phyloP scores from a whole-genome alignment of 2,888 invertebrate species.

The Xanthia icteritia region DNA sequence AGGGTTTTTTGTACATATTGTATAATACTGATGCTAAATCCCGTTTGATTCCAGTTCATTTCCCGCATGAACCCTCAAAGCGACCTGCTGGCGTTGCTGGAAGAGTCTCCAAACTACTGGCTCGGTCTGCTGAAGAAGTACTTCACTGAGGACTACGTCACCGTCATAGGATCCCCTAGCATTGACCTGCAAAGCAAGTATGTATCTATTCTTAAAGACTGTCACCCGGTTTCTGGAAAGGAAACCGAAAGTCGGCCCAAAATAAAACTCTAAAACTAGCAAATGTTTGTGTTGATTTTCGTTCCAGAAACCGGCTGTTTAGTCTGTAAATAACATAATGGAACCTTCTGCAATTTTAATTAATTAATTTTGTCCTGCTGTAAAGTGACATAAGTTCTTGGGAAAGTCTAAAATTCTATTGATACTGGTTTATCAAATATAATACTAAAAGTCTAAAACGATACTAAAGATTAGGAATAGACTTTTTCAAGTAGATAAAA shows the following conservation, averaged over 20 bases:
- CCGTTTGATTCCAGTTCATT: conserved; percentile 89
- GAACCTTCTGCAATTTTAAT: not conserved
- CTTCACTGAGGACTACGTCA: conserved; percentile 91
- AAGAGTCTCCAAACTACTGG: conserved; percentile 93
- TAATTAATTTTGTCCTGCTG: not conserved
- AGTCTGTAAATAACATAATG: no score
- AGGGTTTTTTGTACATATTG: no score
- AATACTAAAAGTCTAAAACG: not conserved
- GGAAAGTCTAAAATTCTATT: not conserved
- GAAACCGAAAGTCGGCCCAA: not conserved
- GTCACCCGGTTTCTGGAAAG: not conserved
- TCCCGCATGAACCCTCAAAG: conserved; percentile 92
- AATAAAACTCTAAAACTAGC: not conserved
- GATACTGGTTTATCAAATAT: no score
- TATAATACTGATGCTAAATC: not conserved
- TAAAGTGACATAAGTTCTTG: not conserved
- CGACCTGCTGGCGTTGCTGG: conserved; percentile 90
- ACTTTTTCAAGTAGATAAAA: not conserved
- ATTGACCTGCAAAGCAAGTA: conserved; percentile 83
- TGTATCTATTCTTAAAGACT: conserved; percentile 39
- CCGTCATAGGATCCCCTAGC: conserved; percentile 91
- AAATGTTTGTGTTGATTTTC: not conserved
- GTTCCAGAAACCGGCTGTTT: not conserved
- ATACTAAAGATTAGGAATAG: not conserved
- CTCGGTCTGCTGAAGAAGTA: conserved; percentile 92